phyloP scores from a whole-genome alignment of 1,140 invertebrate species.

The Drosophila kanapiae region DNA sequence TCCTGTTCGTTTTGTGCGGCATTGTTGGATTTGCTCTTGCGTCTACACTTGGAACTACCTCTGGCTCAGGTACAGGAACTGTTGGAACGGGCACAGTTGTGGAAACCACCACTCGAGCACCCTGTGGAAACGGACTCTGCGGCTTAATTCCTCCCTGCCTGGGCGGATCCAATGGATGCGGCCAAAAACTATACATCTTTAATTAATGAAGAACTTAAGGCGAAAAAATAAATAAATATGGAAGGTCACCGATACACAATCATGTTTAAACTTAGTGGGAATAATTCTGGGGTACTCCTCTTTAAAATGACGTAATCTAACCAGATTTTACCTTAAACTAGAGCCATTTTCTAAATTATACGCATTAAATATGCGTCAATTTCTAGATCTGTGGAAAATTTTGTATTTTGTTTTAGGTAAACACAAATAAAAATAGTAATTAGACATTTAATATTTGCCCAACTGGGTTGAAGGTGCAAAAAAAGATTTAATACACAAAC shows the following conservation, averaged over 20 bases:
- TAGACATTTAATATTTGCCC: not conserved
- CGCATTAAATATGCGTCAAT: too few species aligned
- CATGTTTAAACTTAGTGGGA: not conserved
- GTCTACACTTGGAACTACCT: not conserved
- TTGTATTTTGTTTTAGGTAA: too few species aligned
- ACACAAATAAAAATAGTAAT: not conserved
- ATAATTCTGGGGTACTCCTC: not conserved
- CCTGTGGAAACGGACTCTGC: not conserved
- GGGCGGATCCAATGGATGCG: not conserved
- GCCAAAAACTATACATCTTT: not conserved
- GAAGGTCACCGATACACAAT: not conserved
- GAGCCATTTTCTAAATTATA: too few species aligned
- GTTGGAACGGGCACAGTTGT: not conserved
- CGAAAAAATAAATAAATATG: not conserved
- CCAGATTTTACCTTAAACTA: not conserved
- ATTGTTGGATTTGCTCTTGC: not conserved
- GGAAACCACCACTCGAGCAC: not conserved
- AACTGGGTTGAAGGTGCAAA: not conserved
- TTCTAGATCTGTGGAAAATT: too few species aligned
- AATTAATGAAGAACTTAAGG: not conserved
- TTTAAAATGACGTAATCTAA: not conserved
- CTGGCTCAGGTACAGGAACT: not conserved
- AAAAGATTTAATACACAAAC: not conserved
- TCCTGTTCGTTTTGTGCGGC: not conserved
- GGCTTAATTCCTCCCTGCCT: not conserved